A percentile compares a stretch with the other conserved stretches of the same genome.
Evolutionary conservation across 2,113 vertebrate genomes (phyloP).

Genomic region (Crocuta crocuta): DNA sequence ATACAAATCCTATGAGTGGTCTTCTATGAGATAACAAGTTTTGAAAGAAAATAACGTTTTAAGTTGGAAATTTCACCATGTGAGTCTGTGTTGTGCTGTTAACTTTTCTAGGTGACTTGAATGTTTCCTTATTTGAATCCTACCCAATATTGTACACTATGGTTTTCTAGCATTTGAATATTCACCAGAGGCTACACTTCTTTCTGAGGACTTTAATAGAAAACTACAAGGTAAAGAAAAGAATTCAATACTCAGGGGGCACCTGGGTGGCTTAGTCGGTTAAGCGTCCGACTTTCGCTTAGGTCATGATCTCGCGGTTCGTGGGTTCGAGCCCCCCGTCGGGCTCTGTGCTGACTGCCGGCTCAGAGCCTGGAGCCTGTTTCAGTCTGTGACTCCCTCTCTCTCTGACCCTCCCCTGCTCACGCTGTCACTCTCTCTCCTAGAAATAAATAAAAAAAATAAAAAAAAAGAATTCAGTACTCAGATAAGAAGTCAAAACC

Average conservation of each 20-base stretch:
- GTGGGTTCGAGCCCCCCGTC: no score
- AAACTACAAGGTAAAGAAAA: not conserved
- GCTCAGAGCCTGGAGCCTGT: no score
- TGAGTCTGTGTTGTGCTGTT: not conserved
- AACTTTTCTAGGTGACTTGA: not conserved
- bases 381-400: no score
- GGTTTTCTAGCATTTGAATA: constrained; percentile 29
- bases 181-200: not conserved
- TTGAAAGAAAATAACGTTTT: constrained; percentile 20
- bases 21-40: not conserved
- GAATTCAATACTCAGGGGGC: not conserved
- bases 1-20: not conserved
- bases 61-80: not conserved
- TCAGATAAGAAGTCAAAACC: not conserved
- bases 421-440: no score
- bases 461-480: not conserved
- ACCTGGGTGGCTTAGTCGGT: no score
- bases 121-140: not conserved
- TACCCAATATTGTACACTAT: not conserved
- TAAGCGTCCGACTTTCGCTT: no score
- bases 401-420: no score
- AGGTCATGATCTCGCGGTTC: no score
- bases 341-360: no score
- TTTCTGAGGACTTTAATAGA: not conserved
- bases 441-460: no score